phyloP scores from a whole-genome alignment of 2,113 vertebrate genomes.

The Centropus unirufus region DNA sequence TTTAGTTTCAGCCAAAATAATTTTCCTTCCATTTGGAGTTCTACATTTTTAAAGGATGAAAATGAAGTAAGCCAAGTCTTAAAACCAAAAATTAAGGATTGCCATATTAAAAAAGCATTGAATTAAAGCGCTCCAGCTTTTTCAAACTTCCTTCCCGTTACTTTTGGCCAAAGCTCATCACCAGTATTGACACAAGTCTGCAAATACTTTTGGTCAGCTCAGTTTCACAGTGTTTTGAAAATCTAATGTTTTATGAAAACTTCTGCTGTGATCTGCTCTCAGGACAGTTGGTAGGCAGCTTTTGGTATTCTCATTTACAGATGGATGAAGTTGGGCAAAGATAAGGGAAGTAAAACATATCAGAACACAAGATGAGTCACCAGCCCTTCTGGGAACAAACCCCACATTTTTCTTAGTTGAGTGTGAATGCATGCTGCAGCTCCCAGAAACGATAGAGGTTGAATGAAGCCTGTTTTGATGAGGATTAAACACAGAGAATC shows the following conservation, averaged over 20 bases:
- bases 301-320: conserved; percentile 22
- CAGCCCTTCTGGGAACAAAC: conserved; percentile 14
- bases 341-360: conserved; percentile 7
- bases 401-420: neutral
- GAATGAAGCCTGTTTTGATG: conserved; percentile 25
- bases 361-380: conserved; percentile 34
- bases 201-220: conserved; percentile 3
- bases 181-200: neutral
- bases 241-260: neutral
- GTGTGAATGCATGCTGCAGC: conserved; percentile 9
- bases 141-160: conserved; percentile 1
- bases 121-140: neutral
- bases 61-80: neutral
- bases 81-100: neutral
- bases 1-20: neutral
- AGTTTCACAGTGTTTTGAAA: neutral
- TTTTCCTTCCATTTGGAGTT: neutral
- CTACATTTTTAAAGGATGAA: neutral
- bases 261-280: neutral
- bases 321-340: conserved; percentile 37
- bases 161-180: neutral
- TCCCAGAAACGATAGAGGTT: conserved; percentile 1
- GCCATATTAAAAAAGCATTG: neutral
- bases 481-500: neutral
- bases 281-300: neutral